Conservation (phyloP, 2,888 invertebrate genomes). For the Podotricha telesiphe region DNA sequence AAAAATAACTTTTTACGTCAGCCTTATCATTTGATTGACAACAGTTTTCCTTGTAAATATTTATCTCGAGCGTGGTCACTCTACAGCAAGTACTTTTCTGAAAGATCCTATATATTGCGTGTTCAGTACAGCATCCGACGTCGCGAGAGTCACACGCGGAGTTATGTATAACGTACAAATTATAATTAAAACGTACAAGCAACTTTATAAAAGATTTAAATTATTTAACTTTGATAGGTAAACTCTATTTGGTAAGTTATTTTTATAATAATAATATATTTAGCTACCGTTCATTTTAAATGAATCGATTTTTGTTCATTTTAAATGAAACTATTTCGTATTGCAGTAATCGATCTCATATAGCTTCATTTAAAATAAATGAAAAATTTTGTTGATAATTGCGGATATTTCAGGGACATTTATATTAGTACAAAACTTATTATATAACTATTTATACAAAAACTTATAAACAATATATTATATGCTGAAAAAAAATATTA, state of each 20-base stretch:
- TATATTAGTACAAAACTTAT: no score
- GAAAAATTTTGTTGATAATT: no score
- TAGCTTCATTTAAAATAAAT: no score
- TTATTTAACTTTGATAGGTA: slow-evolving; percentile 27
- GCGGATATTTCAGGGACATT: no score
- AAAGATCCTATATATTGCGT: slow-evolving; percentile 28
- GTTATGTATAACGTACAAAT: slow-evolving; percentile 21
- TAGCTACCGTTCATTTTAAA: neutral
- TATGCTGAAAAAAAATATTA: no score
- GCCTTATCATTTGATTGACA: neutral
- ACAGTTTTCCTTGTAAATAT: neutral
- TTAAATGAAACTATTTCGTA: no score
- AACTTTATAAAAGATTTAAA: slow-evolving; percentile 18
- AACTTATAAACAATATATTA: no score
- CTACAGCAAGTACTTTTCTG: slow-evolving; percentile 16
- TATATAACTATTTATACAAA: no score
- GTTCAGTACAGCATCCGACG: slow-evolving; percentile 34
- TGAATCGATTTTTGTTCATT: neutral
- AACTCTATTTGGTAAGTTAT: slow-evolving; percentile 21
- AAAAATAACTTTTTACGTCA: no score
- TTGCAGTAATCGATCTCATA: no score
- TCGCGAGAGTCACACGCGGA: slow-evolving; percentile 20
- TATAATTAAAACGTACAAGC: slow-evolving; percentile 27
- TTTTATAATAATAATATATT: neutral
- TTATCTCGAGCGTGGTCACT: slow-evolving; percentile 14